Percentiles rank a stretch among this genome's conserved stretches.
These are phyloP conservation scores for Oxyscelio sp. DNA, from an alignment of 2,888 invertebrate species.

Conservation along the genomic window DNA sequence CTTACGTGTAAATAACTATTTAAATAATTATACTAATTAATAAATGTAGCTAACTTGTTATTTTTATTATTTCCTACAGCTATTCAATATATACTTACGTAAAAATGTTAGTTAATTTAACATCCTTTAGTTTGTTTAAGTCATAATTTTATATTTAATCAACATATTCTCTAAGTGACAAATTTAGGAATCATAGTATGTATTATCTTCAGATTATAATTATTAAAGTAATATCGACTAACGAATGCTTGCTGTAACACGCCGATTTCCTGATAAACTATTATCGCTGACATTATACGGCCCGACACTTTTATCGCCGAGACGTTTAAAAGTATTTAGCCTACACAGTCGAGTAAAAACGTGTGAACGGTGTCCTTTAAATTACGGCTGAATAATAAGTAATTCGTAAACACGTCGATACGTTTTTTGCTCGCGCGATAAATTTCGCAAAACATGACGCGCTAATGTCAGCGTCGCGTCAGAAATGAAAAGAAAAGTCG, in stretches of 20 bases:
- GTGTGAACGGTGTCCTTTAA: conserved; percentile 39
- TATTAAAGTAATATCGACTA: conserved; percentile 45
- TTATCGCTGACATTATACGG: conserved; percentile 42
- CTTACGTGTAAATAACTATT: too few relatives aligned
- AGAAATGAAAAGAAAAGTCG: neutral
- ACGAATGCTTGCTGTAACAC: conserved; percentile 49
- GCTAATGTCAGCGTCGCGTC: neutral
- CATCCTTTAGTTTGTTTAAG: too few relatives aligned
- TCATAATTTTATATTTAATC: too few relatives aligned
- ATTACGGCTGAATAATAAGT: conserved; percentile 40
- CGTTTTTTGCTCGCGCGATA: neutral
- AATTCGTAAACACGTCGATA: conserved; percentile 24
- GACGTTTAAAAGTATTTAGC: conserved; percentile 15
- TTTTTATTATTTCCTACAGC: too few relatives aligned
- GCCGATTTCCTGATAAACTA: conserved; percentile 65
- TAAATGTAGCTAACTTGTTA: too few relatives aligned
- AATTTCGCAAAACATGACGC: conserved; percentile 9
- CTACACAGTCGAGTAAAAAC: conserved; percentile 43
- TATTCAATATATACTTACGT: too few relatives aligned
- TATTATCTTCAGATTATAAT: too few relatives aligned
- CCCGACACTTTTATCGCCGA: conserved; percentile 19
- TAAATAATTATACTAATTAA: too few relatives aligned
- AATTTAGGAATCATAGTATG: too few relatives aligned
- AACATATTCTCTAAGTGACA: too few relatives aligned
- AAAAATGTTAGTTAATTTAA: too few relatives aligned